Base-by-base conservation (phyloP, 2,888 invertebrate species). In the Drosophila paranaensis region DNA sequence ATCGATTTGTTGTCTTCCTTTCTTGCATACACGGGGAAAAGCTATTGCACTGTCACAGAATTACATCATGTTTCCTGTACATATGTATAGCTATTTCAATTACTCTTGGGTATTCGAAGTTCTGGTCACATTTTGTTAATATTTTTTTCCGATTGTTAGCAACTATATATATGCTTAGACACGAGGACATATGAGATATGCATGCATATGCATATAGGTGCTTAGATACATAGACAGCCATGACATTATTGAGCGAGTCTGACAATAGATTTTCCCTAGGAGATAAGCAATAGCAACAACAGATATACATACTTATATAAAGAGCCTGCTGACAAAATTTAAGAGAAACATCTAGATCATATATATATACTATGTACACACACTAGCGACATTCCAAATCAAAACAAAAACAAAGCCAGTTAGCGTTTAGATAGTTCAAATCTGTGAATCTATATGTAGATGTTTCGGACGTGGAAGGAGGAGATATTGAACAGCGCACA, bases 401-500 rank as follows among this genome's bases (percentile, higher is more conserved):
- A 46, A 20, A 27, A 13, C 13, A 46, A 20, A 46, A 46, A 14
- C 56, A 53, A 72, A 71, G 70, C 35, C 53, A 84, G 53, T 75
- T 79, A 74, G 77, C 62, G 58, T 81, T 64, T 78, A 82, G 69
- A 70, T 81, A 86, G 74, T 66, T 70, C 3, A 69, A 71, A 71
- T 77, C 77, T 62, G 62, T 74, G 35, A 69, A 62, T 45, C 66
- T 63, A 71, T 63, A 64, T 63, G 67, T 66, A 60, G 50, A 68
- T 64, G 63, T 77, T 77, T 50, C 6, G 16, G 16, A 16, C 10
- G 16, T 33, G 9, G 25, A 53, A 72, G 54, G 58, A 71, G 60
- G 50, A 71, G 56, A 79, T 79, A 80, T 71, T 65, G 53, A 84
- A 81, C 72, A 82, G 82, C 82, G 82, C 82, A 83, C 82, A 83